Conservation (phyloP, 2,888 invertebrate genomes). For the Caenorhabditis becei region DNA sequence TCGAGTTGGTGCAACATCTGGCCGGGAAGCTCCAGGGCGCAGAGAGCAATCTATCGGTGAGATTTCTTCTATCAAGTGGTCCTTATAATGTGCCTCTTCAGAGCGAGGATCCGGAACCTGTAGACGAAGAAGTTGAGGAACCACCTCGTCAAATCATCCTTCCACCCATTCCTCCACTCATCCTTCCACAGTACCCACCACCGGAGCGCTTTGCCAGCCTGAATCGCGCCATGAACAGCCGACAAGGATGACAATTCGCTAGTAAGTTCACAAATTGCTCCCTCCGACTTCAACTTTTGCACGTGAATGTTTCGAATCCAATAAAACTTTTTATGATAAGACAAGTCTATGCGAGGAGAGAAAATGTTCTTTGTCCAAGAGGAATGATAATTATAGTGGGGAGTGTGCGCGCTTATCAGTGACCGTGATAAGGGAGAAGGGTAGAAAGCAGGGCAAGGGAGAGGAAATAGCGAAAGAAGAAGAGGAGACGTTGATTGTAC, state of each 20-base stretch:
- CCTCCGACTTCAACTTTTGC: not conserved
- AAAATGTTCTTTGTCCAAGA: too few relatives aligned
- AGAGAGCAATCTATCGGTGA: slow-evolving; percentile 6
- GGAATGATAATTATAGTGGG: not conserved
- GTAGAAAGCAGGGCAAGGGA: not conserved
- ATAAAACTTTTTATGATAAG: not conserved
- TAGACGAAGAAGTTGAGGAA: too few relatives aligned
- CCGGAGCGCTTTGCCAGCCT: not conserved
- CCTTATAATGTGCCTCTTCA: not conserved
- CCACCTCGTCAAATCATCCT: not conserved
- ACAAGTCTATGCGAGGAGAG: not conserved
- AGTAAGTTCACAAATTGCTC: not conserved
- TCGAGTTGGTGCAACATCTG: not conserved
- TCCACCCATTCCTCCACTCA: not conserved
- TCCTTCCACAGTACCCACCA: not conserved
- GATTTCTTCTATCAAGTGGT: not conserved
- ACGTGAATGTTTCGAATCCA: slow-evolving; percentile 7
- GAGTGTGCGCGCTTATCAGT: not conserved
- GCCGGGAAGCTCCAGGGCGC: not conserved
- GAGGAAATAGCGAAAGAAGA: too few relatives aligned
- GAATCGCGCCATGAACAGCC: not conserved
- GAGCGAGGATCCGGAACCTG: slow-evolving; percentile 13
- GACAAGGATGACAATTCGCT: not conserved
- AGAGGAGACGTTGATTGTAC: too few relatives aligned
- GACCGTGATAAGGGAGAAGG: not conserved